Conservation (phyloP, 2,113 vertebrate genomes). For the Rutilus rutilus region DNA sequence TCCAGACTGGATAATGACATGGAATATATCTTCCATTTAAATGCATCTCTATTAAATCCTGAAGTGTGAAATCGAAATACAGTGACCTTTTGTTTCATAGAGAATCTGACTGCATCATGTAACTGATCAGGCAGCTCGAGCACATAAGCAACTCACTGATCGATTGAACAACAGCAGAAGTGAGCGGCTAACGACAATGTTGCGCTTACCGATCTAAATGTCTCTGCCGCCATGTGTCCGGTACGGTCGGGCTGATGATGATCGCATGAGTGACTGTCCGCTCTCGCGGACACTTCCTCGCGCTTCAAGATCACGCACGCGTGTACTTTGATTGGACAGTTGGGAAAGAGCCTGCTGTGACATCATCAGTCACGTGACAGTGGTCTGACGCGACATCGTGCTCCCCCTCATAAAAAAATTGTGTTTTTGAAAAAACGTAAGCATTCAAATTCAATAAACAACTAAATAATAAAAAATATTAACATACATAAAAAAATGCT, state of each 20-base stretch:
- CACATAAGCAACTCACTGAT: background rate
- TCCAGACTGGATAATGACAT: background rate
- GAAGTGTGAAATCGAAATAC: background rate
- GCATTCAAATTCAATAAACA: background rate
- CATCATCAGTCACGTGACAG: background rate
- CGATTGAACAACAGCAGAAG: background rate
- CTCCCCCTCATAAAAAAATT: background rate
- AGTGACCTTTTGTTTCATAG: background rate
- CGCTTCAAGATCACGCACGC: background rate
- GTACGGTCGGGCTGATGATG: no score
- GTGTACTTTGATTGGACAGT: background rate
- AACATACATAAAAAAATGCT: background rate
- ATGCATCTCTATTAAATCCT: background rate
- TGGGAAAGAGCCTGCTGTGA: background rate
- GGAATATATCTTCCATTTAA: background rate
- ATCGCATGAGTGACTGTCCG: background rate
- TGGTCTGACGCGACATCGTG: background rate
- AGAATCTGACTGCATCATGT: background rate
- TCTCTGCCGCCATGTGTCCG: slow-evolving; percentile 63
- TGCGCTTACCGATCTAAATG: slow-evolving; percentile 68
- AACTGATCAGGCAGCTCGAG: background rate
- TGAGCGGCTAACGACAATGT: background rate
- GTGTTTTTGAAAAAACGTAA: background rate
- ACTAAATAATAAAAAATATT: background rate
- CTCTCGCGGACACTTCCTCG: background rate